Evolutionary conservation across 2,797 vertebrate genomes (phyloP), one percentile per base, ranked within the genome.

Genomic region (Naso thynnoides): DNA sequence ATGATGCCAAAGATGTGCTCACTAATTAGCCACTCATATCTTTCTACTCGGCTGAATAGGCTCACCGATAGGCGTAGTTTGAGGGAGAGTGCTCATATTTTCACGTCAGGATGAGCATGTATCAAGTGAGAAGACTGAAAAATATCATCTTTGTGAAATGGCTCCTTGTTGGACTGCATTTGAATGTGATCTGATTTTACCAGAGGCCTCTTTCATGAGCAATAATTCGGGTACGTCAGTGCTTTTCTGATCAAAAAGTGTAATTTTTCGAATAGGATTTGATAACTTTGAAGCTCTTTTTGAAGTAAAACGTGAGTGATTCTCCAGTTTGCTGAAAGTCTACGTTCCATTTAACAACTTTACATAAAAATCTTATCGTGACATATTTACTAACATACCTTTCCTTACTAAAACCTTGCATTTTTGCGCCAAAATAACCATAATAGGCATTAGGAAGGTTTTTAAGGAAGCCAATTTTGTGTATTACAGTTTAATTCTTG

Each of bases 1-100:
- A 70, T 73, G 50, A 39, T 64, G 63, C 10, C 53, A 38, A 24
- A 78, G 23, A 6, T 15, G 16, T 38, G 7, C 59, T 75, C 54
- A 19, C 50, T 62, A 62, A 66, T 81, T 76, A 66, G 68, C 21
- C 52, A 24, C 14, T 54, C 2, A 8, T 10, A 8, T 19, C 10
- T 14, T 50, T 26, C 27, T 39, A 6, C 45, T 24, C 16, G 6
- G 0, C 21, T 52, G 11, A 36, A 23, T 33, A 19, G 1, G 10
- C 65, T 50, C 57, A 60, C 23, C 56, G 57, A 19, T 19, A 27
- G 57, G 21, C 16, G 8, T 6, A 52, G 68, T 58, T 53, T 44
- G 19, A 59, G 23, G 16, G 10, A 24, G 38, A n/a, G 41, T 6
- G 4, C 24, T 48, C 3, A 18, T n/a, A 18, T 70, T 47, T 53